Conservation (phyloP, 1,140 invertebrate species). For the Drosophila littoralis region DNA sequence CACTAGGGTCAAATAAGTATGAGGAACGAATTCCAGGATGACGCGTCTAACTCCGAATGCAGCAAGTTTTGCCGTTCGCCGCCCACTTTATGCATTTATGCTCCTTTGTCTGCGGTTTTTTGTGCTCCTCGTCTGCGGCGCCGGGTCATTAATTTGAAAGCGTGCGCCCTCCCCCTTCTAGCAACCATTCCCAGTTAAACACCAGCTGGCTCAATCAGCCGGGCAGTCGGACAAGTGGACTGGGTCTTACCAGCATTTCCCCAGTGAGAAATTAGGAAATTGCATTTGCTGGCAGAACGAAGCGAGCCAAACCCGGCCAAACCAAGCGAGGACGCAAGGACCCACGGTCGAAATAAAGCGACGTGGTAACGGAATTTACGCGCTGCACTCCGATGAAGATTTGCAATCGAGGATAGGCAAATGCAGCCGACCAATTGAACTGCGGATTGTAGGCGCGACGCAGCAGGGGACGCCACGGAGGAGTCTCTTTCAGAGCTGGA, state of each 20-base stretch:
- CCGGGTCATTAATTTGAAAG: slow-evolving; percentile 77
- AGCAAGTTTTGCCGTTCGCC: slow-evolving; percentile 60
- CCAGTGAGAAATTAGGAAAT: slow-evolving; percentile 83
- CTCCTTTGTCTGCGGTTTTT: slow-evolving; percentile 78
- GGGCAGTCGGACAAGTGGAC: slow-evolving; percentile 25
- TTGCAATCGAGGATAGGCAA: slow-evolving; percentile 57
- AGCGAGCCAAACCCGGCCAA: slow-evolving; percentile 11
- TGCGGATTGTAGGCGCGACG: slow-evolving; percentile 3
- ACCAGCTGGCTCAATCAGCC: slow-evolving; percentile 30
- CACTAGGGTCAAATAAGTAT: slow-evolving; percentile 3
- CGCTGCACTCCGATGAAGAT: slow-evolving; percentile 69
- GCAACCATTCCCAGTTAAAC: background rate
- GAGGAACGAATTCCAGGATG: slow-evolving; percentile 2
- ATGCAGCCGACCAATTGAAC: slow-evolving; percentile 47
- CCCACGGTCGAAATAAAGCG: slow-evolving; percentile 25
- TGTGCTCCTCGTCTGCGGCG: slow-evolving; percentile 64
- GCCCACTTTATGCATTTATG: slow-evolving; percentile 78
- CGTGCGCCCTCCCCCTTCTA: slow-evolving; percentile 12
- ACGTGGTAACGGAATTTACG: slow-evolving; percentile 68
- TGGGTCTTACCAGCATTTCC: slow-evolving; percentile 74
- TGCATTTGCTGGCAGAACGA: slow-evolving; percentile 72
- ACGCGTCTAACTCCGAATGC: slow-evolving; percentile 59
- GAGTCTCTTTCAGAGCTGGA: slow-evolving; percentile 64
- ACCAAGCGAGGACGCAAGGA: background rate
- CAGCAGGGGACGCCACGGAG: background rate